A percentile compares a stretch with the other conserved stretches of the same genome.
Conservation (phyloP, 2,888 invertebrate genomes). For the Lepidochitona cinerea region DNA sequence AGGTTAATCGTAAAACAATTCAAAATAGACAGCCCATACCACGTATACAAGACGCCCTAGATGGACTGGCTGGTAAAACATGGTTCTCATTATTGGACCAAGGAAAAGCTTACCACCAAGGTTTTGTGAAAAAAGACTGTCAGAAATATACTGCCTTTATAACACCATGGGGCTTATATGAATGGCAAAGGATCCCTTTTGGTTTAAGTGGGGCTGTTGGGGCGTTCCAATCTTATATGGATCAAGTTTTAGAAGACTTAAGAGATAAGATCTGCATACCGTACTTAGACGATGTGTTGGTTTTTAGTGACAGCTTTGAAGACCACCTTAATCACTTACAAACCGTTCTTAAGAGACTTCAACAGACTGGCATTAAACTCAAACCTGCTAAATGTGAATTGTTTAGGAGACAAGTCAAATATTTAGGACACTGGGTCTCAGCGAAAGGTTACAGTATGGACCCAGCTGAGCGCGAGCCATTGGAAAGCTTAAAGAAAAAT, state of each 20-base stretch:
- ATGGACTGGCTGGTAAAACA: background rate
- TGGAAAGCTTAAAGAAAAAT: background rate
- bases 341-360: constrained; percentile 3
- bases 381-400: constrained; percentile 15
- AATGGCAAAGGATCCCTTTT: constrained; percentile 3
- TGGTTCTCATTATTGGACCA: constrained; percentile 10
- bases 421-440: constrained; percentile 15
- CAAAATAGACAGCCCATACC: background rate
- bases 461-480: background rate
- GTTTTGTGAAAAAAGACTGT: background rate
- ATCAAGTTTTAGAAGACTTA: background rate
- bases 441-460: constrained; percentile 6
- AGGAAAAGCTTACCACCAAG: constrained; percentile 3
- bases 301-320: background rate
- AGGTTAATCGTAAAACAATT: background rate
- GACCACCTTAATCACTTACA: constrained; percentile 8
- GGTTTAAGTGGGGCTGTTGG: background rate
- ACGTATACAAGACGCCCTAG: background rate
- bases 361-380: background rate
- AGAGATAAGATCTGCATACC: constrained; percentile 2
- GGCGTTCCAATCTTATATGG: constrained; percentile 4
- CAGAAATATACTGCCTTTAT: constrained; percentile 1
- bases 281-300: constrained; percentile 3
- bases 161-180: background rate
- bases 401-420: constrained; percentile 10